These are phyloP conservation scores for Dryomyza anilis DNA, from an alignment of 2,888 invertebrate species.

Conservation along the genomic window DNA sequence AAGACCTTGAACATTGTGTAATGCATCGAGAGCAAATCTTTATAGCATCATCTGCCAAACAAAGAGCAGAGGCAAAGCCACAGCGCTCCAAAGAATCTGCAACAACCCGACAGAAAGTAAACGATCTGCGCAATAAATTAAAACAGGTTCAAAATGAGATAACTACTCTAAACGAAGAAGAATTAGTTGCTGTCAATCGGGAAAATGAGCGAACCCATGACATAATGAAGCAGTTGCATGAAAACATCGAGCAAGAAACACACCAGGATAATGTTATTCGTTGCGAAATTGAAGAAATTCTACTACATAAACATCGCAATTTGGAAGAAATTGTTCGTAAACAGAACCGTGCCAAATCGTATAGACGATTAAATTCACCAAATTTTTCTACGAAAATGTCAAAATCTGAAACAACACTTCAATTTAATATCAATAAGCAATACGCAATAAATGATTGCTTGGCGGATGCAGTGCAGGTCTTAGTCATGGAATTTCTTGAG, in stretches of 20 bases:
- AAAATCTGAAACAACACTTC: slow-evolving; percentile 61
- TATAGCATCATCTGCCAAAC: slow-evolving; percentile 65
- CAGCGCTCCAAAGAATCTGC: slow-evolving; percentile 60
- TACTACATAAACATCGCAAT: slow-evolving; percentile 57
- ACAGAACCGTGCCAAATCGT: slow-evolving; percentile 72
- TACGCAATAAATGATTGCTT: slow-evolving; percentile 67
- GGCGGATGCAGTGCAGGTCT: slow-evolving; percentile 65
- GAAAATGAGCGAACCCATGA: slow-evolving; percentile 45
- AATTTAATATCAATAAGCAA: slow-evolving; percentile 67
- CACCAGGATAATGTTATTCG: slow-evolving; percentile 48
- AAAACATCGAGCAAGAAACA: slow-evolving; percentile 46
- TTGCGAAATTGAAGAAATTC: slow-evolving; percentile 59
- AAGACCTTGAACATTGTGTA: slow-evolving; percentile 71
- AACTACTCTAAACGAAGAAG: slow-evolving; percentile 43
- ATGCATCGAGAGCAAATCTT: slow-evolving; percentile 70
- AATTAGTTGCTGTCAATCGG: slow-evolving; percentile 42
- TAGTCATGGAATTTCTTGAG: slow-evolving; percentile 69
- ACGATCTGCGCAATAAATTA: slow-evolving; percentile 66
- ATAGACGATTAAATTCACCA: slow-evolving; percentile 63
- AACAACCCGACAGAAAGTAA: slow-evolving; percentile 65
- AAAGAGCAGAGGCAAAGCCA: slow-evolving; percentile 62
- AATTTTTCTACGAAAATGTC: slow-evolving; percentile 43
- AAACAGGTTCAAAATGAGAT: slow-evolving; percentile 63
- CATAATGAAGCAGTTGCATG: slow-evolving; percentile 44
- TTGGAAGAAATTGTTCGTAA: slow-evolving; percentile 69